These are phyloP conservation scores for Phycodurus eques DNA, from an alignment of 2,113 vertebrate genomes.

Conservation along the genomic window DNA sequence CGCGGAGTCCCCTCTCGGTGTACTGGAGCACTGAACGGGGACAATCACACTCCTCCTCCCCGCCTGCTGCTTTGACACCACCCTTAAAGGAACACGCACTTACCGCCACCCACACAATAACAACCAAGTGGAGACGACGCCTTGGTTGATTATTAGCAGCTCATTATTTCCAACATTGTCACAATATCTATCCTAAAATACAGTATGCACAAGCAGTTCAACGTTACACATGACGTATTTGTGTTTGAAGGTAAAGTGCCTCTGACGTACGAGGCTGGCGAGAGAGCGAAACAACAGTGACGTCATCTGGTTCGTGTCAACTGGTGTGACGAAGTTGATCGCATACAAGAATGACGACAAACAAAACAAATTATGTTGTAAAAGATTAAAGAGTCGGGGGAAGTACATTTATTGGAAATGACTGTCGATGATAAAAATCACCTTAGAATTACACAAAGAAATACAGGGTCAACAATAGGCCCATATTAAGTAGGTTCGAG, in stretches of 20 bases:
- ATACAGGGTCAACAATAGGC: too few relatives aligned
- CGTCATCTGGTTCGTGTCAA: neutral
- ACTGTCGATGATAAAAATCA: too few relatives aligned
- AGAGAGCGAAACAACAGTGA: neutral
- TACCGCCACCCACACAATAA: neutral
- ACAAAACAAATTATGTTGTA: too few relatives aligned
- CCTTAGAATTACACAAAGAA: too few relatives aligned
- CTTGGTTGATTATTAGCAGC: neutral
- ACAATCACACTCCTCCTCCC: slow-evolving; percentile 65
- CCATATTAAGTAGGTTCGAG: too few relatives aligned
- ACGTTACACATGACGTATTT: neutral
- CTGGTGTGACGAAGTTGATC: neutral
- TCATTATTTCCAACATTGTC: neutral
- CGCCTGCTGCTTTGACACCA: slow-evolving; percentile 58
- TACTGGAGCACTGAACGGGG: slow-evolving; percentile 60
- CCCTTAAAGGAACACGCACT: slow-evolving; percentile 75
- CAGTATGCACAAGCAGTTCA: neutral
- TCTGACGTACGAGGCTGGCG: neutral
- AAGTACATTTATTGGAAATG: too few relatives aligned
- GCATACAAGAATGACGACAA: too few relatives aligned
- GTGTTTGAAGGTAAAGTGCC: neutral
- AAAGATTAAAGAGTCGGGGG: too few relatives aligned
- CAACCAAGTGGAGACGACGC: neutral
- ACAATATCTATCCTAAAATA: neutral
- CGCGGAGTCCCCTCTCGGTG: slow-evolving; percentile 70